Percentiles rank a stretch among this genome's conserved stretches.
phyloP scores from a whole-genome alignment of 2,888 invertebrate species.

The Tenthredo notha region DNA sequence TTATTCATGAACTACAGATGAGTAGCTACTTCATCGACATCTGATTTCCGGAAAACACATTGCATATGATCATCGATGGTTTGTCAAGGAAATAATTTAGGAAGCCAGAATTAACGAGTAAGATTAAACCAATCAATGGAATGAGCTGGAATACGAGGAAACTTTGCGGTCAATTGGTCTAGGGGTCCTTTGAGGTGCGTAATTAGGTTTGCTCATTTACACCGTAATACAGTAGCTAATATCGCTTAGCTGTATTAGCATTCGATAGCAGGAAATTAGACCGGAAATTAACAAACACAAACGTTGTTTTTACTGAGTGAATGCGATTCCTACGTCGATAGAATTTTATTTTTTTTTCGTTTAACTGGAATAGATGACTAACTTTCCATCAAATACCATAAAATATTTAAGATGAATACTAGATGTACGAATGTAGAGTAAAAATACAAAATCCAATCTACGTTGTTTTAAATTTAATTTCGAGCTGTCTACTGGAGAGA shows the following conservation, averaged over 20 bases:
- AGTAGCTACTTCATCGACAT: not conserved
- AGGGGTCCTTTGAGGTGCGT: not conserved
- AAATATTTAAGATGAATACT: not conserved
- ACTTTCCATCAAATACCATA: not conserved
- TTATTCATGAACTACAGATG: not conserved
- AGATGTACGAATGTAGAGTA: not conserved
- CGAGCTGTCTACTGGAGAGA: constrained; percentile 30
- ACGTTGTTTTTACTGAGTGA: not conserved
- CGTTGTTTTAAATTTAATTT: constrained; percentile 39
- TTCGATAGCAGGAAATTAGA: not conserved
- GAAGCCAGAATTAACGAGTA: not conserved
- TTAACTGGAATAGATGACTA: not conserved
- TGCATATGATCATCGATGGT: not conserved
- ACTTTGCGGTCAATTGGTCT: constrained; percentile 25
- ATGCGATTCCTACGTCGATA: too few species aligned
- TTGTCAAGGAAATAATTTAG: not conserved
- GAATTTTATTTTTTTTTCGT: not conserved
- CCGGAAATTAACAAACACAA: not conserved
- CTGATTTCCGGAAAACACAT: not conserved
- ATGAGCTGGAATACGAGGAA: not conserved
- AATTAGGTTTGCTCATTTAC: constrained; percentile 30
- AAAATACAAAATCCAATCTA: constrained; percentile 3
- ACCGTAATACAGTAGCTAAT: not conserved
- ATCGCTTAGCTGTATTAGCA: not conserved
- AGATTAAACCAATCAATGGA: not conserved